These are phyloP conservation scores for Piaya cayana DNA, from an alignment of 2,113 vertebrate genomes.

Conservation along the genomic window DNA sequence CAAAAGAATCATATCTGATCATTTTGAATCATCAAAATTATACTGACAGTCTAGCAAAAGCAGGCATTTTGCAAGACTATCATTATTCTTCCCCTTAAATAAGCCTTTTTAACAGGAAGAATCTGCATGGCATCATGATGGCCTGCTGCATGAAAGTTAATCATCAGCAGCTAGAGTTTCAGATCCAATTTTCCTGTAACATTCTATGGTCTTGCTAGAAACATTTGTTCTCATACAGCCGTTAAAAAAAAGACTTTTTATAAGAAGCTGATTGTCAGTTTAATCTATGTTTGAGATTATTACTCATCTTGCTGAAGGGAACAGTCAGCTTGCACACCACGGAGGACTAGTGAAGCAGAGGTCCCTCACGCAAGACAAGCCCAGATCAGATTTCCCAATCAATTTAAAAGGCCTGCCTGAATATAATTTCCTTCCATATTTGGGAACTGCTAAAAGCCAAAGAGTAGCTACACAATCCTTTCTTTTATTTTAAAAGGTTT, in stretches of 20 bases:
- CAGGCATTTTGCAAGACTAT: not conserved
- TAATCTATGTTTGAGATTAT: not conserved
- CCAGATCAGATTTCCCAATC: not conserved
- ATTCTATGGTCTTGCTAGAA: not conserved
- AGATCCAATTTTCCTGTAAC: not conserved
- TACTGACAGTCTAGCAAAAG: not conserved
- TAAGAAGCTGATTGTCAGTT: not conserved
- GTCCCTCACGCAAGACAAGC: not conserved
- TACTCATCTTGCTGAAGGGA: not conserved
- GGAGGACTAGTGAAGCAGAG: not conserved
- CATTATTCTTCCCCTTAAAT: not conserved
- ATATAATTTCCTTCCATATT: not conserved
- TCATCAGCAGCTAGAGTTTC: conserved; percentile 23
- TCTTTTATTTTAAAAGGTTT: conserved; percentile 8
- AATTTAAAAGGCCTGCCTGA: not conserved
- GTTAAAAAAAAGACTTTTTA: not conserved
- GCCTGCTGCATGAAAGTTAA: not conserved
- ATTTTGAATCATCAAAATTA: conserved; percentile 1
- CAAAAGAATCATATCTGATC: not conserved
- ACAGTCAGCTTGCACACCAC: not conserved
- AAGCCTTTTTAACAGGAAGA: not conserved
- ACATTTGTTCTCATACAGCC: not conserved
- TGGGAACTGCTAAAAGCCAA: not conserved
- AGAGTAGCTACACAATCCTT: not conserved
- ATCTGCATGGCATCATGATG: not conserved